Base-by-base conservation (phyloP, 2,797 vertebrate genomes). In the Micrastur ruficollis region DNA sequence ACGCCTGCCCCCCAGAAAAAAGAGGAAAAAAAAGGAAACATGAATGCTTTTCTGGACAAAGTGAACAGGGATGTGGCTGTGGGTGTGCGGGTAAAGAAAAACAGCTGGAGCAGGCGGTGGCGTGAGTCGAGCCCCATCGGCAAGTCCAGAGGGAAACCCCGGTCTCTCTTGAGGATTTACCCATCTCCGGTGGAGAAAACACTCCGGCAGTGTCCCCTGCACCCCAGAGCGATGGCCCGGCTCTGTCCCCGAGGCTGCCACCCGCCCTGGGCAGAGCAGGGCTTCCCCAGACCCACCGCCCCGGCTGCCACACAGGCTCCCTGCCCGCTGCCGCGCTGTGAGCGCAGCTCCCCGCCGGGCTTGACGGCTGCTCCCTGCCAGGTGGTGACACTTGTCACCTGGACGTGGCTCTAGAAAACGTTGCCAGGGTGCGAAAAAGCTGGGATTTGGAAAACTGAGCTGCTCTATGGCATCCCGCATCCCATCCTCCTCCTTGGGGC, bases 1-100 rank as follows among this genome's bases (percentile, higher is more conserved):
- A 99, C 80, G 99, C 99, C 99, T 99, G 98, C 14, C 96, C 68
- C 85, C 82, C 12, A 29, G 10, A 83, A 95, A 9, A 49, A 16
- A 46, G 10, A 49, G 10, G 67, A 38, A 79, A 40, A 61, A 95
- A 52, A 1, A 62, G 49, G 75, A 83, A 84, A 70, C 4, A 7
- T 67, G 31, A 87, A 63, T 84, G 63, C 89, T 93, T 80, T 89
- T 56, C 84, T 63, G 90, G 88, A 74, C 49, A 71, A 93, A 15
- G 36, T 2, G 8, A 85, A 58, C 46, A 70, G 93, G 59, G 86
- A 75, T n/a, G 83, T 1, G 2, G 17, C 4, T 0, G 17, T 56
- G 91, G 38, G 44, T 5, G 22, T 5, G 63, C 2, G 49, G 18
- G 84, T 18, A 34, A 87, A 66, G 56, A n/a, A 40, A 34, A 67